A percentile compares a stretch with the other conserved stretches of the same genome.
Evolutionary conservation across 1,140 invertebrate species (phyloP).

Genomic region (Drosophila pallidifrons): DNA sequence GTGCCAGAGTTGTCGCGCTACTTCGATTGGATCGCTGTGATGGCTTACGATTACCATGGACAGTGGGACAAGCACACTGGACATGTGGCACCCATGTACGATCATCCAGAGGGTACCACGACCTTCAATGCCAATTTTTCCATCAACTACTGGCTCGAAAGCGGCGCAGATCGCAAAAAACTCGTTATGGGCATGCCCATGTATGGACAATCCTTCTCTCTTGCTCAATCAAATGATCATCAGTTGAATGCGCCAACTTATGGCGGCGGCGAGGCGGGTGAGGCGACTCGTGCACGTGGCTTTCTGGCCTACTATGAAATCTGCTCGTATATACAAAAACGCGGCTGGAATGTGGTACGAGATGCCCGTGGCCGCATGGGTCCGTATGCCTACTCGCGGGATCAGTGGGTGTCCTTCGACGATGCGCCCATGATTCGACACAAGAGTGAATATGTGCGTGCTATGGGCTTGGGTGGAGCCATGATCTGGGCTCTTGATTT

Average conservation of each 20-base stretch:
- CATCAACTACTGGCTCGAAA: constrained; percentile 92
- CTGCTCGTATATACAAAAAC: constrained; percentile 88
- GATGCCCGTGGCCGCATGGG: constrained; percentile 90
- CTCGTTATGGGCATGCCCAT: constrained; percentile 93
- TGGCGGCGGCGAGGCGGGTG: constrained; percentile 92
- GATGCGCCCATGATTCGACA: constrained; percentile 90
- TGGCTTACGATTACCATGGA: constrained; percentile 95
- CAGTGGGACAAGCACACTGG: constrained; percentile 94
- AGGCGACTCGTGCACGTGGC: constrained; percentile 92
- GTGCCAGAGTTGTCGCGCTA: constrained; percentile 89
- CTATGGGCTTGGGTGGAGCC: constrained; percentile 91
- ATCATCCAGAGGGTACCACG: constrained; percentile 88
- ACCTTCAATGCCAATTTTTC: constrained; percentile 95
- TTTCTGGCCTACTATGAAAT: constrained; percentile 95
- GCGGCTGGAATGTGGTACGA: constrained; percentile 89
- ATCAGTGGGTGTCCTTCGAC: constrained; percentile 95
- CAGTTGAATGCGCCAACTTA: constrained; percentile 90
- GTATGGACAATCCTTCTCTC: constrained; percentile 94
- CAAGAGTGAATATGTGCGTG: constrained; percentile 91
- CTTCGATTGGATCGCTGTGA: constrained; percentile 93
- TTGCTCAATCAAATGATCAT: constrained; percentile 88
- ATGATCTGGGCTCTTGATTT: constrained; percentile 95
- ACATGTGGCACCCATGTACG: constrained; percentile 92
- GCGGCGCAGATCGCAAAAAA: constrained; percentile 90
- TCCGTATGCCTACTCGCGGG: constrained; percentile 90